phyloP scores from a whole-genome alignment of 2,113 vertebrate species.

The Pteruthius melanotis region DNA sequence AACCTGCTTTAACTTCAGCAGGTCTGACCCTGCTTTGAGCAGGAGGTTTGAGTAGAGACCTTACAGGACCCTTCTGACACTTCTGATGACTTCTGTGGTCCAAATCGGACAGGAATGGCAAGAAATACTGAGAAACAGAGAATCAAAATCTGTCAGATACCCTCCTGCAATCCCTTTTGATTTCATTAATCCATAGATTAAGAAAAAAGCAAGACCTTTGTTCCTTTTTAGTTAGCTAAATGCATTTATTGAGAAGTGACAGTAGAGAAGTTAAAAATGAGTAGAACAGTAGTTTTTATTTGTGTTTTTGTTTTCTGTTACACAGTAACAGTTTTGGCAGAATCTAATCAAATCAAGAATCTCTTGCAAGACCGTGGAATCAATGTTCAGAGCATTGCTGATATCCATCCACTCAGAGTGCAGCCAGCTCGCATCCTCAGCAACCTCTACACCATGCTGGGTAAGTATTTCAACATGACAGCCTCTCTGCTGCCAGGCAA shows the following conservation, averaged over 20 bases:
- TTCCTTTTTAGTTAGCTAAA: neutral
- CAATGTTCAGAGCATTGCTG: slow-evolving; percentile 82
- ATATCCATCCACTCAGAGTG: slow-evolving; percentile 86
- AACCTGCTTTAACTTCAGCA: neutral
- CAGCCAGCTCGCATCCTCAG: slow-evolving; percentile 94
- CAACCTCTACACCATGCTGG: slow-evolving; percentile 92
- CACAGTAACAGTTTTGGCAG: slow-evolving; percentile 90
- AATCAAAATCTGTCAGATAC: neutral
- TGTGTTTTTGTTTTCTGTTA: neutral
- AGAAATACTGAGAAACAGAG: neutral
- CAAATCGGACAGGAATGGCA: neutral
- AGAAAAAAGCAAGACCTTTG: neutral
- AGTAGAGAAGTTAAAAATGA: neutral
- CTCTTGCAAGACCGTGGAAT: slow-evolving; percentile 82
- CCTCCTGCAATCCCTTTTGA: neutral
- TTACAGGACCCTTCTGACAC: neutral
- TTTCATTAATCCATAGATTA: neutral
- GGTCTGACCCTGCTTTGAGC: neutral
- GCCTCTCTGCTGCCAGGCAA: neutral
- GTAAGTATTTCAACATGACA: slow-evolving; percentile 67
- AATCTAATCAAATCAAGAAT: slow-evolving; percentile 84
- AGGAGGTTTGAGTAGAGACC: neutral
- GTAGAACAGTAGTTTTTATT: neutral
- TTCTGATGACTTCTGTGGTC: neutral
- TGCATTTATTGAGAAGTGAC: neutral